These are phyloP conservation scores for Mythimna albipuncta DNA, from an alignment of 2,888 invertebrate genomes.

Conservation along the genomic window DNA sequence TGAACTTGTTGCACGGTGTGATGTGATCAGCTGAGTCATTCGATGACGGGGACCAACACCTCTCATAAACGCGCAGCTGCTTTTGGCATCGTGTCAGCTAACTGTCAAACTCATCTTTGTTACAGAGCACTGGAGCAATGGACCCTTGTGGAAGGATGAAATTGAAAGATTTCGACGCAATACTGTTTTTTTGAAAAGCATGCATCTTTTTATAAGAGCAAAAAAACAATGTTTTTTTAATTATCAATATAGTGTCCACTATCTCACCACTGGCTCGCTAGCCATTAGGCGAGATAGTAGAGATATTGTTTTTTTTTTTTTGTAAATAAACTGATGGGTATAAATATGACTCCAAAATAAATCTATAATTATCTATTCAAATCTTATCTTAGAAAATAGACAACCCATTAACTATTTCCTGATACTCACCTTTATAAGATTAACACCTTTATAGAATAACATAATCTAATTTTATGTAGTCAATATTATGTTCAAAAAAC, in stretches of 20 bases:
- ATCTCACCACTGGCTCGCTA: too few species aligned
- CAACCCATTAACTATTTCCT: neutral
- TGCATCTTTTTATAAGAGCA: neutral
- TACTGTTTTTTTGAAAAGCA: neutral
- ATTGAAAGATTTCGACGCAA: neutral
- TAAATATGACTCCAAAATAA: neutral
- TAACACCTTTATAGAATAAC: neutral
- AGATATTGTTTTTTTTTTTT: too few species aligned
- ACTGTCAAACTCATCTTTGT: neutral
- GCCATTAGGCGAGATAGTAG: too few species aligned
- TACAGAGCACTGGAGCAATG: neutral
- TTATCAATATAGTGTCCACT: too few species aligned
- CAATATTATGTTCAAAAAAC: neutral
- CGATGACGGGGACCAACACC: too few species aligned
- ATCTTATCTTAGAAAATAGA: neutral
- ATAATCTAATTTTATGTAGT: too few species aligned
- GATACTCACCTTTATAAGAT: constrained; percentile 25
- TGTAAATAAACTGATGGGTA: neutral
- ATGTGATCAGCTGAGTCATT: too few species aligned
- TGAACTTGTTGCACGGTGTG: neutral
- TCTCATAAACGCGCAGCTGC: neutral
- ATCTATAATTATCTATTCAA: neutral
- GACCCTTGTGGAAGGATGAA: too few species aligned
- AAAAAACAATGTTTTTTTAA: neutral
- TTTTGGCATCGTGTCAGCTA: neutral